phyloP scores from a whole-genome alignment of 2,888 invertebrate species.

The Ophion ellenae region DNA sequence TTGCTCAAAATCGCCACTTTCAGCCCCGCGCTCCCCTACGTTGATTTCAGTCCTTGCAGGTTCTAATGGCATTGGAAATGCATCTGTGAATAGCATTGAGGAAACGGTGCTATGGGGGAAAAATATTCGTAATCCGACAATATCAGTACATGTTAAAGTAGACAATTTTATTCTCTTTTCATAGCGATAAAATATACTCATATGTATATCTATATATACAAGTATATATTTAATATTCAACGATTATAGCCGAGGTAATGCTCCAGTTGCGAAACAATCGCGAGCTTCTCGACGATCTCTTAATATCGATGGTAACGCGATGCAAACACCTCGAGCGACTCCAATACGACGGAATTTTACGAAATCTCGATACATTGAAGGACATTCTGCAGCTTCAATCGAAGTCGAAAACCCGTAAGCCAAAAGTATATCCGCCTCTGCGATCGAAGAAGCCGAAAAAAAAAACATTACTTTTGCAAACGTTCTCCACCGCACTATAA shows the following conservation, averaged over 20 bases:
- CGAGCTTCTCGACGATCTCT: constrained; percentile 83
- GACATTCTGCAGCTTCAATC: constrained; percentile 81
- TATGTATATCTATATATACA: not conserved
- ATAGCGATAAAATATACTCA: not conserved
- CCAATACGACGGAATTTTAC: constrained; percentile 84
- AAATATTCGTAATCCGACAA: not conserved
- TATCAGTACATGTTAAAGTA: not conserved
- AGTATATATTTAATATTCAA: not conserved
- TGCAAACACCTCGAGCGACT: constrained; percentile 83
- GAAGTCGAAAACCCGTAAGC: constrained; percentile 79
- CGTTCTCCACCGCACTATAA: not conserved
- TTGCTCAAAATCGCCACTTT: no score
- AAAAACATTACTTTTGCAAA: not conserved
- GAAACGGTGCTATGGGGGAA: not conserved
- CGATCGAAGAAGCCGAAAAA: not conserved
- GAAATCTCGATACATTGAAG: constrained; percentile 82
- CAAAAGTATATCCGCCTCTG: not conserved
- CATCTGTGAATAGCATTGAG: not conserved
- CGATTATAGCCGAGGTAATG: constrained; percentile 81
- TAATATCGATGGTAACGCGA: constrained; percentile 81
- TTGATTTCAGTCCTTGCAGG: not conserved
- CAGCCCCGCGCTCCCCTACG: not conserved
- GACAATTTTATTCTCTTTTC: not conserved
- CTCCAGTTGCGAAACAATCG: constrained; percentile 84
- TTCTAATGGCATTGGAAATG: not conserved